These are phyloP conservation scores for Phrynocephalus forsythii DNA, from an alignment of 2,797 vertebrate genomes.

Conservation along the genomic window DNA sequence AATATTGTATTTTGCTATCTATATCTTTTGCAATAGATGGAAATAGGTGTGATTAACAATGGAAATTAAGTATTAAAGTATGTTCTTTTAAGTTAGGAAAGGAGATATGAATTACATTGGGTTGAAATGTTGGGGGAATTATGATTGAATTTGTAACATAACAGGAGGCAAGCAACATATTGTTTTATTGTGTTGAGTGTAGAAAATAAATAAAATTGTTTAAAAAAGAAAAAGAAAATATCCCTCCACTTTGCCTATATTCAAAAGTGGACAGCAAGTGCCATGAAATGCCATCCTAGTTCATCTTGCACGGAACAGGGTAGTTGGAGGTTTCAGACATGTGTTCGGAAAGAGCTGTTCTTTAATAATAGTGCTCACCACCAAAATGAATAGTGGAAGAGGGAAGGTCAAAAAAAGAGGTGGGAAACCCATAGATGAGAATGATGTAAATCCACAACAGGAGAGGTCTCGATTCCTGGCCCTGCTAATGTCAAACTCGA, in stretches of 20 bases:
- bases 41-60: no score
- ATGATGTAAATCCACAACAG: constrained; percentile 62
- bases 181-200: no score
- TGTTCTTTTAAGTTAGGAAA: no score
- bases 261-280: constrained; percentile 52
- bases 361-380: constrained; percentile 66
- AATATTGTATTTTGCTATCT: no score
- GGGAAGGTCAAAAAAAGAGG: constrained; percentile 16
- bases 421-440: constrained; percentile 62
- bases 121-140: no score
- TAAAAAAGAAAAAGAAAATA: no score
- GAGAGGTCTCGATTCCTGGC: constrained; percentile 69
- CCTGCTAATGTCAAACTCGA: constrained; percentile 57
- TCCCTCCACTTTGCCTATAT: constrained; percentile 44
- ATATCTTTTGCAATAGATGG: no score
- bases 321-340: constrained; percentile 50
- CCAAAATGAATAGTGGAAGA: constrained; percentile 57
- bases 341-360: constrained; percentile 69
- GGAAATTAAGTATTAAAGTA: no score
- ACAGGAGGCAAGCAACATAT: no score
- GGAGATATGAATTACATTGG: no score
- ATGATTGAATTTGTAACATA: no score
- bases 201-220: no score
- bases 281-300: constrained; percentile 69
- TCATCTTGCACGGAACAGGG: constrained; percentile 64